Conservation (phyloP, 2,888 invertebrate genomes). For the Drosophila greeni region DNA sequence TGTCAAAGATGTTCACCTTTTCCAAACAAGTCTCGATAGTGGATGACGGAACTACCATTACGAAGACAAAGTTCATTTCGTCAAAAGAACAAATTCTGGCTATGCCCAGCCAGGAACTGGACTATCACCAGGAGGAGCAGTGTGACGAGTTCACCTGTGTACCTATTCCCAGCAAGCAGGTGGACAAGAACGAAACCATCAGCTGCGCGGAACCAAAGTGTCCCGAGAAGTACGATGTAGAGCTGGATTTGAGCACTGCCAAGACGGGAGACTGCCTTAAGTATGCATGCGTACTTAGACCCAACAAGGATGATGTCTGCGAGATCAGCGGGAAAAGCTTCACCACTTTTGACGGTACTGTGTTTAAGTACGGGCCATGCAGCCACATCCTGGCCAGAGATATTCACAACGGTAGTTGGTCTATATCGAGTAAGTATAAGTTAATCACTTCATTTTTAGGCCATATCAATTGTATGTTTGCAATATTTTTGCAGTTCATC, state of each 20-base stretch:
- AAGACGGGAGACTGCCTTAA: slow-evolving; percentile 80
- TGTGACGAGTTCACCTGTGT: slow-evolving; percentile 78
- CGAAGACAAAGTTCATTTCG: slow-evolving; percentile 70
- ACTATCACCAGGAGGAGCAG: slow-evolving; percentile 65
- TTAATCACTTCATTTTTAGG: background rate
- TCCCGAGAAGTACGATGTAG: slow-evolving; percentile 82
- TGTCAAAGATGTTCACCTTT: slow-evolving; percentile 79
- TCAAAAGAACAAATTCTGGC: slow-evolving; percentile 68
- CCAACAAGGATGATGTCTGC: slow-evolving; percentile 82
- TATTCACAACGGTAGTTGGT: slow-evolving; percentile 84
- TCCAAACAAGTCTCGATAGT: slow-evolving; percentile 72
- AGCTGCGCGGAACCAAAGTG: slow-evolving; percentile 79
- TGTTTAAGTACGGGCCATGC: slow-evolving; percentile 89
- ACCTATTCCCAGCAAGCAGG: slow-evolving; percentile 67
- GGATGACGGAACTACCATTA: slow-evolving; percentile 70
- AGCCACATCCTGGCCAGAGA: slow-evolving; percentile 88
- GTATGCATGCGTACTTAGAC: slow-evolving; percentile 84
- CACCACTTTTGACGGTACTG: slow-evolving; percentile 88
- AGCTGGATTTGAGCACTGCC: slow-evolving; percentile 78
- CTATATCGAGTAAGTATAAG: slow-evolving; percentile 82
- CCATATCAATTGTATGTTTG: slow-evolving; percentile 79
- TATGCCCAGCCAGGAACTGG: slow-evolving; percentile 61
- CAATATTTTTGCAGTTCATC: slow-evolving; percentile 81
- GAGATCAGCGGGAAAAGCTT: slow-evolving; percentile 86
- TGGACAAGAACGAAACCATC: slow-evolving; percentile 66